Conservation (phyloP, 2,113 vertebrate species). For the Dromas ardeola region DNA sequence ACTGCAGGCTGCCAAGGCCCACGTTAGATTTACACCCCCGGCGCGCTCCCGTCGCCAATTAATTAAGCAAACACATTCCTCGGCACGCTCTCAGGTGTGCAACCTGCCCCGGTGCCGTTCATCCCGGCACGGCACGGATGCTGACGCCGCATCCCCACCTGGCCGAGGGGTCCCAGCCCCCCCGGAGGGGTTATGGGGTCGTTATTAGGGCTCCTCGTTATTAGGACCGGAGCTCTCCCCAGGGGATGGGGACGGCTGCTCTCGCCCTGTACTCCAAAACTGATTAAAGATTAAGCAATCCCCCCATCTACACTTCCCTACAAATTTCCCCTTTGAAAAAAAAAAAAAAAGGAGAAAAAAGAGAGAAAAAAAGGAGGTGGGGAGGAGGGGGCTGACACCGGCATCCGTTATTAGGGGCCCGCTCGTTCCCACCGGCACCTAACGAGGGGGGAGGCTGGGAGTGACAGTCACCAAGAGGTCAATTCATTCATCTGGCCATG, state of each 20-base stretch:
- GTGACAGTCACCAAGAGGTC: slow-evolving; percentile 64
- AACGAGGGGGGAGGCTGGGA: slow-evolving; percentile 36
- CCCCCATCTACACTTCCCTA: not conserved
- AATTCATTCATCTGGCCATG: slow-evolving; percentile 69
- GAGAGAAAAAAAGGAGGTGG: not conserved
- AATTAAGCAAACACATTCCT: slow-evolving; percentile 76
- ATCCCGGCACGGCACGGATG: not conserved
- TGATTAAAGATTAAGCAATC: slow-evolving; percentile 10
- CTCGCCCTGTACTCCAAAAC: not conserved
- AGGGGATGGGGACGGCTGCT: not conserved
- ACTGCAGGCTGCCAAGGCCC: slow-evolving; percentile 62
- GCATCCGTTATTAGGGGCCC: not conserved
- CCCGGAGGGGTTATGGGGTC: not conserved
- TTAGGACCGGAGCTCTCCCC: not conserved
- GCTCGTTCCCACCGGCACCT: not conserved
- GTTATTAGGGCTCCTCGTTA: not conserved
- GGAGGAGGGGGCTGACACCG: not conserved
- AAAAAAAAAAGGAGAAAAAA: too few relatives aligned
- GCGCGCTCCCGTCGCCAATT: slow-evolving; percentile 66
- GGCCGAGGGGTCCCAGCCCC: not conserved
- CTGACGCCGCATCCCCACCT: not conserved
- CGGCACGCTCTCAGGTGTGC: slow-evolving; percentile 76
- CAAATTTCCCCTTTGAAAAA: not conserved
- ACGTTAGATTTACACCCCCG: slow-evolving; percentile 54
- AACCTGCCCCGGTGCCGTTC: slow-evolving; percentile 9